Percentiles rank a stretch among this genome's conserved stretches.
phyloP scores from a whole-genome alignment of 2,797 vertebrate species.

The Threskiornis aethiopicus region DNA sequence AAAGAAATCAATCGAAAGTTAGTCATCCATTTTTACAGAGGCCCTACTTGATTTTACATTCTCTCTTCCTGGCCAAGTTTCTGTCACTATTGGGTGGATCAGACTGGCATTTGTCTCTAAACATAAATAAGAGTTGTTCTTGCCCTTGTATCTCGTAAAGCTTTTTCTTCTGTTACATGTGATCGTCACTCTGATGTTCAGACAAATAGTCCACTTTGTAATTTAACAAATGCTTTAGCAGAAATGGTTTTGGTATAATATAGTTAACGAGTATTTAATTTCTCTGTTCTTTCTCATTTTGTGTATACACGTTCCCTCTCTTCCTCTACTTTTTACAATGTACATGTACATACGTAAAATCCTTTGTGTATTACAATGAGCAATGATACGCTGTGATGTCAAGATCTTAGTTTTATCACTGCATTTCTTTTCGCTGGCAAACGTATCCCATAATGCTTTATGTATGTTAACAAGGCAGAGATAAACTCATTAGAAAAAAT shows the following conservation, averaged over 20 bases:
- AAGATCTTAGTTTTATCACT: neutral
- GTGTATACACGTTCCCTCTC: neutral
- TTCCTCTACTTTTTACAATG: neutral
- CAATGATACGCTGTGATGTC: rapidly evolving
- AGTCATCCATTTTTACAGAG: slow-evolving; percentile 34
- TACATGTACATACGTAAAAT: rapidly evolving
- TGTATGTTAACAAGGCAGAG: neutral
- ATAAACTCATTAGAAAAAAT: neutral
- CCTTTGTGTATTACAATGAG: neutral
- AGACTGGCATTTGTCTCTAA: neutral
- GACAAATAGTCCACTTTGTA: neutral
- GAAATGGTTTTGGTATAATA: neutral
- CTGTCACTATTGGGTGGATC: neutral
- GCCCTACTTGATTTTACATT: neutral
- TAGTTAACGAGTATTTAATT: neutral
- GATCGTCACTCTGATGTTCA: neutral
- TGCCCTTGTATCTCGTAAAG: neutral
- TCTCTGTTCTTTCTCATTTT: neutral
- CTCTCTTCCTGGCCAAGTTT: neutral
- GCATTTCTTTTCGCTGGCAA: neutral
- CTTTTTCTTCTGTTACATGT: neutral
- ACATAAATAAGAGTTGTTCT: neutral
- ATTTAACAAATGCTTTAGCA: neutral
- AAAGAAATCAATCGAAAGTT: slow-evolving; percentile 49
- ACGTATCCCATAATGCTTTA: neutral